Conservation (phyloP, 2,888 invertebrate species). For the Cephus rjabovi region DNA sequence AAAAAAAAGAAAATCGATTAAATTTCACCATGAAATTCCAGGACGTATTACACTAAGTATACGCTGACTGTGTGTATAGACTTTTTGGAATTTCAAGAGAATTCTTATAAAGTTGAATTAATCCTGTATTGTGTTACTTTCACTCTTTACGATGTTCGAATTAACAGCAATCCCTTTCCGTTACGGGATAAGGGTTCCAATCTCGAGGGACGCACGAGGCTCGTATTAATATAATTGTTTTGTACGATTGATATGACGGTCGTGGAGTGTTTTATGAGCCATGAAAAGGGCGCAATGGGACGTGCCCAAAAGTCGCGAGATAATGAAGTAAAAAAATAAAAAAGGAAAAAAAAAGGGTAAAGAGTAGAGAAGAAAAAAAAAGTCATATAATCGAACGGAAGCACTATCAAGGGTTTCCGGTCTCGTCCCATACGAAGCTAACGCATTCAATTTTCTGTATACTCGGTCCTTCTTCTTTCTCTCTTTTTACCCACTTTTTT, state of each 20-base stretch:
- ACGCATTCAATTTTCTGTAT: background rate
- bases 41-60: background rate
- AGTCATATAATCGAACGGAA: slow-evolving; percentile 15
- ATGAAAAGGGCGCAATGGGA: background rate
- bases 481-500: background rate
- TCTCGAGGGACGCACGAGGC: background rate
- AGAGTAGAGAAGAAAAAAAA: background rate
- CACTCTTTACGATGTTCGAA: background rate
- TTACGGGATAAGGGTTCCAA: background rate
- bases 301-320: slow-evolving; percentile 9
- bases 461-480: slow-evolving; percentile 7
- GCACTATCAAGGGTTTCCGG: slow-evolving; percentile 18
- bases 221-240: background rate
- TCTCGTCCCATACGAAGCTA: background rate
- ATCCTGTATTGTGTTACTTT: background rate
- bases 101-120: background rate
- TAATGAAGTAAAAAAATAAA: slow-evolving; percentile 4
- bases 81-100: background rate
- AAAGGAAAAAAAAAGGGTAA: background rate
- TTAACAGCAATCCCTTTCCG: background rate
- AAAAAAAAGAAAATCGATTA: background rate
- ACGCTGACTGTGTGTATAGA: background rate
- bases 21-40: background rate
- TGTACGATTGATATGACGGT: background rate
- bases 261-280: background rate